phyloP scores from a whole-genome alignment of 2,888 invertebrate genomes.

The Elgonia sp. region DNA sequence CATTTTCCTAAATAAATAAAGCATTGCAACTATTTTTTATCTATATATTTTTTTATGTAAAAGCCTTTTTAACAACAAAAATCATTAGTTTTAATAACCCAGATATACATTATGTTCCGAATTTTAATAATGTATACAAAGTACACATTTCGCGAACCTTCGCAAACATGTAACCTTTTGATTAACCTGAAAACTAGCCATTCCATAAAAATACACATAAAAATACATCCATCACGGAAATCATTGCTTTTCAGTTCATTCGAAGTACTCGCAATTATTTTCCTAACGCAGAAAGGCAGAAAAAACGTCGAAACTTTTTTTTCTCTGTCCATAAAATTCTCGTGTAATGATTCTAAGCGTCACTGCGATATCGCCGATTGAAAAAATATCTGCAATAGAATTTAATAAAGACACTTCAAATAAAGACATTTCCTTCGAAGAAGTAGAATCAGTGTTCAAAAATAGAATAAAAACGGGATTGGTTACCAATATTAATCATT shows the following conservation, averaged over 20 bases:
- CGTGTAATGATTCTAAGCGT: constrained; percentile 8
- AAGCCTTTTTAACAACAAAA: no score
- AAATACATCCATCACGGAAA: constrained; percentile 13
- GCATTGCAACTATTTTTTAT: no score
- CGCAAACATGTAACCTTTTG: background rate
- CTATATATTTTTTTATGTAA: no score
- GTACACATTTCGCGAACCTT: background rate
- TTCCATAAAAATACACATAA: background rate
- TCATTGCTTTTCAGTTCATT: background rate
- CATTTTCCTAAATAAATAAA: no score
- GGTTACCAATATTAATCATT: no score
- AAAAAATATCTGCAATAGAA: constrained; percentile 42
- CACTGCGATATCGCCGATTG: constrained; percentile 1
- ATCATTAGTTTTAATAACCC: no score
- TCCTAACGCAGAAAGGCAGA: background rate
- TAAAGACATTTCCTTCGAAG: no score
- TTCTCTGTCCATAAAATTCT: background rate
- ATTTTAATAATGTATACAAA: background rate
- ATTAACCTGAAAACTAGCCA: background rate
- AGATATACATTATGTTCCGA: no score
- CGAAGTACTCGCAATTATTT: constrained; percentile 14
- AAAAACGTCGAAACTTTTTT: background rate
- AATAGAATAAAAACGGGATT: no score
- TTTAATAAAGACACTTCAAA: no score
- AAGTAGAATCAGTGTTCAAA: no score